Percentiles rank a stretch among this genome's conserved stretches.
These are phyloP conservation scores for Crenuchus spilurus DNA, from an alignment of 2,797 vertebrate genomes.

Conservation along the genomic window DNA sequence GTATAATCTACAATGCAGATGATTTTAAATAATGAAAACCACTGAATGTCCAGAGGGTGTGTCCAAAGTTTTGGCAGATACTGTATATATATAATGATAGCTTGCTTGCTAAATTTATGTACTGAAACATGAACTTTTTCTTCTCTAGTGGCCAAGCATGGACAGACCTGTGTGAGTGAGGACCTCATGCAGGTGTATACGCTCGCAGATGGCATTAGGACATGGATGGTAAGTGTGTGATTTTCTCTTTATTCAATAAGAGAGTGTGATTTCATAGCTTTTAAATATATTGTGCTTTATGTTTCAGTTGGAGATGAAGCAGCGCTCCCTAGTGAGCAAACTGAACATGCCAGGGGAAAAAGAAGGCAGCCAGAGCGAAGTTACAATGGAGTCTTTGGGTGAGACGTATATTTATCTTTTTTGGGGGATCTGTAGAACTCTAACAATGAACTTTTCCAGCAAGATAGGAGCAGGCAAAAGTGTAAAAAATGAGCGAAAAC, in stretches of 20 bases:
- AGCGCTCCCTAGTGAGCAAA: constrained; percentile 86
- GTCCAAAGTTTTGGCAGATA: too few species aligned
- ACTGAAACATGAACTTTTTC: too few species aligned
- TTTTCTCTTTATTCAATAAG: background rate
- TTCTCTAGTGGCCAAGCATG: constrained; percentile 82
- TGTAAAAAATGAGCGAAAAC: too few species aligned
- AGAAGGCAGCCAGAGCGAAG: constrained; percentile 74
- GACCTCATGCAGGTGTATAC: constrained; percentile 90
- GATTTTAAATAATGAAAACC: too few species aligned
- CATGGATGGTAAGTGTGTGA: constrained; percentile 94
- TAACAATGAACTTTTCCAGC: too few species aligned
- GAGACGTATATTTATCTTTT: constrained; percentile 68
- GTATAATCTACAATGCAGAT: too few species aligned
- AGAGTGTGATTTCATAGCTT: background rate
- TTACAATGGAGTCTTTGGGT: constrained; percentile 90
- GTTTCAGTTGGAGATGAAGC: constrained; percentile 94
- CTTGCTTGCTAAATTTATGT: too few species aligned
- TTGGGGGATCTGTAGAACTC: too few species aligned
- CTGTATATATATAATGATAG: too few species aligned
- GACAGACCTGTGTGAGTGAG: constrained; percentile 82
- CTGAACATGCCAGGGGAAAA: constrained; percentile 83
- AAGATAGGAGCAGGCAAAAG: too few species aligned
- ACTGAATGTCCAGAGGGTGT: too few species aligned
- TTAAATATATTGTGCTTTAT: background rate
- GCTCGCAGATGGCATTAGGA: constrained; percentile 92